These are phyloP conservation scores for Noturus placidus DNA, from an alignment of 2,113 vertebrate genomes.

Conservation along the genomic window DNA sequence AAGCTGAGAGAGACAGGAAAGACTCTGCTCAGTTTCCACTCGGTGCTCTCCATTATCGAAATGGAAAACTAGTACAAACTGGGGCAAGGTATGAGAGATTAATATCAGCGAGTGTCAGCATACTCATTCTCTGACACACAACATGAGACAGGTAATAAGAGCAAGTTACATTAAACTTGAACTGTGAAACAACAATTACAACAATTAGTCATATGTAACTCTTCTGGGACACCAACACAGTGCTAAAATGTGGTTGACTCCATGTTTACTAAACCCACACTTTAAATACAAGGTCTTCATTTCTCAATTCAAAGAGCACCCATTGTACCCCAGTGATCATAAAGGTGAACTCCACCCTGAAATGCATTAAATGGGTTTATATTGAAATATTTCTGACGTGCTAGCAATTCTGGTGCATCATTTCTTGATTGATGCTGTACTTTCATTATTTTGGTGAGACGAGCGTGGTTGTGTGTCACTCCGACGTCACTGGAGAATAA, in stretches of 20 bases:
- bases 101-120: conserved; percentile 30
- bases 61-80: conserved; percentile 49
- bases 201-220: background rate
- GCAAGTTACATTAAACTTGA: conserved; percentile 1
- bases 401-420: background rate
- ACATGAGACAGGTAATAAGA: conserved; percentile 1
- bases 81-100: conserved; percentile 48
- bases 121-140: conserved; percentile 30
- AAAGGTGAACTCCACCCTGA: background rate
- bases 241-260: background rate
- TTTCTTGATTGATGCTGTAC: background rate
- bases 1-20: conserved; percentile 44
- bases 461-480: background rate
- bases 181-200: conserved; percentile 14
- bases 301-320: background rate
- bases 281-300: too few relatives aligned
- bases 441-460: background rate
- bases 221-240: background rate
- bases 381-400: background rate
- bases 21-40: conserved; percentile 48
- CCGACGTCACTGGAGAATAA: background rate
- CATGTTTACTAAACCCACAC: background rate
- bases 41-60: conserved; percentile 44
- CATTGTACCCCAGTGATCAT: background rate
- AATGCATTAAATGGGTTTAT: background rate